Percentiles rank a stretch among this genome's conserved stretches.
Conservation (phyloP, 1,140 invertebrate species). For the Conus ventricosus region DNA sequence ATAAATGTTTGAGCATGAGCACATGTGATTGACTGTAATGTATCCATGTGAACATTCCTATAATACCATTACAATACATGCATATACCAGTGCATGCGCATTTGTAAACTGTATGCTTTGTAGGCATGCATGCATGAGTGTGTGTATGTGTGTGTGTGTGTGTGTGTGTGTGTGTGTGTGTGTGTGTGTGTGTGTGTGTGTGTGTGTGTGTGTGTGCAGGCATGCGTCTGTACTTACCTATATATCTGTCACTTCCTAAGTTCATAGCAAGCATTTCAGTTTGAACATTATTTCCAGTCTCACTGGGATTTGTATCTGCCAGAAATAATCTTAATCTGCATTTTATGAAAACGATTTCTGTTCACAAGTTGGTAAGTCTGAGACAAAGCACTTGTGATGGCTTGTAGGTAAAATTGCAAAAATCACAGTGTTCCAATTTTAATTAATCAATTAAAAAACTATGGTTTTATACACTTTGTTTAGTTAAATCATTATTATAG, state of each 20-base stretch:
- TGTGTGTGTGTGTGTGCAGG: not conserved
- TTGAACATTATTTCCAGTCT: too few species aligned
- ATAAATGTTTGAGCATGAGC: too few species aligned
- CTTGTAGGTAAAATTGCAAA: not conserved
- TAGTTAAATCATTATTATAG: too few species aligned
- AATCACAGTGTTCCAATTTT: too few species aligned
- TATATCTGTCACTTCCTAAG: not conserved
- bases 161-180: not conserved
- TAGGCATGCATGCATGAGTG: not conserved
- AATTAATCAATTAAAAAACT: too few species aligned
- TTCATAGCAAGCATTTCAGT: too few species aligned
- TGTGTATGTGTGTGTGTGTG: not conserved
- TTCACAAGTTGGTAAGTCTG: not conserved
- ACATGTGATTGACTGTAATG: too few species aligned
- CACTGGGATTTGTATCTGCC: too few species aligned
- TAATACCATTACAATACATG: not conserved
- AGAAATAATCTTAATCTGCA: too few species aligned
- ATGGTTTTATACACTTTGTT: too few species aligned
- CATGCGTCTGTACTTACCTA: not conserved
- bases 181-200: not conserved
- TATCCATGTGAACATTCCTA: not conserved
- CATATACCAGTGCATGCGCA: not conserved
- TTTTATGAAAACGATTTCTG: too few species aligned
- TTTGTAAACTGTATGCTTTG: not conserved
- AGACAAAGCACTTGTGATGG: not conserved